Evolutionary conservation across 1,140 invertebrate species (phyloP), one percentile per base, ranked within the genome.

Genomic region (Atta colombica): DNA sequence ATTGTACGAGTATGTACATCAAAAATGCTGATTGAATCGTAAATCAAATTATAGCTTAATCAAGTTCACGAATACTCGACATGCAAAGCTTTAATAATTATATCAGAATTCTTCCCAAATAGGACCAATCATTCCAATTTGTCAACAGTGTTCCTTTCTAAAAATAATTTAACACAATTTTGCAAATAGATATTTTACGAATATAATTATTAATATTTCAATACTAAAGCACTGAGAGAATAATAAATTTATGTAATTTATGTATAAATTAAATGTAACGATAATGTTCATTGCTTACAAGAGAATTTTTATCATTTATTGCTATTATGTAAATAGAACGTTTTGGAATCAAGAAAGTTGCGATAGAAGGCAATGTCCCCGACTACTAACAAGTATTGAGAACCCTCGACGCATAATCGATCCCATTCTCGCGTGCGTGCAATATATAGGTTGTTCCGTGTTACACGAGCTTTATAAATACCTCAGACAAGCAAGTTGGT

Each of bases 401-500:
- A 35, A 86, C 77, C 39, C 16, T 28, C 6, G 72, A 81, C 82
- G 77, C 75, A 10, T 10, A 39, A 21, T 39, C 25, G 53, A 69
- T 18, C 60, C 53, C 6, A 6, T 7, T 39, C 51, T 75, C 21
- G 61, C 45, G 55, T 85, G 80, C 68, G 80, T 75, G 18, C 63
- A 82, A 85, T 53, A 39, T 16, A 72, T 21, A 53, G 14, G 61
- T 31, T 35, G 21, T n/a, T 2, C 51, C 53, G 14, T 58, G 16
- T 49, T 53, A 18, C 66, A 10, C 21, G 5, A 31, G 55, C 68
- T 81, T 77, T 90, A 88, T 77, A 90, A 88, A 86, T 72, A 78
- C 82, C 35, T 12, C 35, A 39, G 25, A 31, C 21, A 31, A 31
- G 35, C 63, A 77, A 85, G 69, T 69, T 49, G n/a, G 1, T 63